Conservation (phyloP, 2,113 vertebrate species). For the Spilogale gracilis region DNA sequence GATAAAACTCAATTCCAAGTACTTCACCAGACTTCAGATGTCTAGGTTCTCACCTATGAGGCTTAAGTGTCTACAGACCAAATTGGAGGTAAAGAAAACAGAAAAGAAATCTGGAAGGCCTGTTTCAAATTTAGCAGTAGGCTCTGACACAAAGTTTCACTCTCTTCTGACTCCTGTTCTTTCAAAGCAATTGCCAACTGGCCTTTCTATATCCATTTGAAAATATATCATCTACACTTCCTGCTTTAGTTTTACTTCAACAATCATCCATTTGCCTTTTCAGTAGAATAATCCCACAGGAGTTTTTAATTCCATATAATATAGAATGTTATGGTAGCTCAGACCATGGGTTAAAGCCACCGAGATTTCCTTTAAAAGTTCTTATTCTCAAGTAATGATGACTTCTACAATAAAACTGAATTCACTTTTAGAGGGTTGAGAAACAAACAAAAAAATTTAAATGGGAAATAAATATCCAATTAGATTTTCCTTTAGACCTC, state of each 20-base stretch:
- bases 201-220: background rate
- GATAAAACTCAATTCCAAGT: background rate
- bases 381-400: background rate
- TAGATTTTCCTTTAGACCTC: background rate
- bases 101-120: background rate
- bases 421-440: background rate
- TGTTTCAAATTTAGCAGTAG: background rate
- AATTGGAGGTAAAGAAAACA: background rate
- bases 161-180: background rate
- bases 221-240: slow-evolving; percentile 27
- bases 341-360: background rate
- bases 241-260: background rate
- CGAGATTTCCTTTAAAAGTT: background rate
- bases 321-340: background rate
- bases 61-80: background rate
- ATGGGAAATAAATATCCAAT: background rate
- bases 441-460: slow-evolving; percentile 21
- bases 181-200: slow-evolving; percentile 1
- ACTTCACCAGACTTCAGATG: background rate
- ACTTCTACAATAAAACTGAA: background rate
- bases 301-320: background rate
- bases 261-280: background rate
- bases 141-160: background rate
- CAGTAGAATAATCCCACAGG: background rate
- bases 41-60: background rate